These are phyloP conservation scores for Spea bombifrons DNA, from an alignment of 2,113 vertebrate genomes.

Conservation along the genomic window DNA sequence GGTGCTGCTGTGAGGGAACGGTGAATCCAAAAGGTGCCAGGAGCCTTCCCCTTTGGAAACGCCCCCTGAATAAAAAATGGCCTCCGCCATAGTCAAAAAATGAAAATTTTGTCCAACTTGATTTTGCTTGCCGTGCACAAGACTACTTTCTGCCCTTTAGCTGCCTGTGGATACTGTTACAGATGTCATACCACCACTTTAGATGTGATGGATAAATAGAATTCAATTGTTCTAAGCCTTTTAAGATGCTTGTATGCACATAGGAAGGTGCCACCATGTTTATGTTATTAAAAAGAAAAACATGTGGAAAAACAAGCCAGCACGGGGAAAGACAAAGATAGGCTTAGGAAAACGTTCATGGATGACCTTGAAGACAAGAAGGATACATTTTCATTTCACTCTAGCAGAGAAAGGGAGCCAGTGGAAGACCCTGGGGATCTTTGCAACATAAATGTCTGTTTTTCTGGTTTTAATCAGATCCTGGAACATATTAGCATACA, in stretches of 20 bases:
- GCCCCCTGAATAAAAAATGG: no score
- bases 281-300: conserved; percentile 9
- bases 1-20: no score
- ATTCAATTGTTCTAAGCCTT: not conserved
- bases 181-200: not conserved
- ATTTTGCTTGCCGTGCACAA: no score
- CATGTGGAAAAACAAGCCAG: conserved; percentile 35
- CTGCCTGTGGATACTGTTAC: no score
- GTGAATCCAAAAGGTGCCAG: no score
- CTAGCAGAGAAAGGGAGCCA: conserved; percentile 31
- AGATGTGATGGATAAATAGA: not conserved
- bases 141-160: no score
- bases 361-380: conserved; percentile 45
- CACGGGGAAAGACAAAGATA: conserved; percentile 32
- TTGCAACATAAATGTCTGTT: conserved; percentile 44
- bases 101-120: no score
- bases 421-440: conserved; percentile 30
- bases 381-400: conserved; percentile 45
- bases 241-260: not conserved
- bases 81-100: no score
- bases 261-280: conserved; percentile 1
- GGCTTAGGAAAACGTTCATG: conserved; percentile 29
- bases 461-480: conserved; percentile 47
- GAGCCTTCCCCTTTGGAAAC: no score
- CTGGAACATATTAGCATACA: conserved; percentile 46